phyloP scores from a whole-genome alignment of 2,888 invertebrate genomes.

The Patella caerulea region DNA sequence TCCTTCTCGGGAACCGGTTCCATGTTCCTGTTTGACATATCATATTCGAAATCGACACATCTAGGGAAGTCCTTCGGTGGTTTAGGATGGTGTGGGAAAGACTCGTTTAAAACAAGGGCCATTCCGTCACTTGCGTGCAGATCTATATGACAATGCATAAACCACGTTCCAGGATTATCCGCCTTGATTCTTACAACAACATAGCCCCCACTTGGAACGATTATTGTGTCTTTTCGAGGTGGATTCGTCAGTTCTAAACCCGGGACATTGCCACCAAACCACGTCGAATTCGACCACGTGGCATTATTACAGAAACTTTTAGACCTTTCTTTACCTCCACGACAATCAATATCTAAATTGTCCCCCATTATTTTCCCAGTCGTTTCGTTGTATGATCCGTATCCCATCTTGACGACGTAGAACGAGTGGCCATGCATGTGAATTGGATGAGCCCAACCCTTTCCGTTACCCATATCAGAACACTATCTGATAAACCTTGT shows the following conservation, averaged over 20 bases:
- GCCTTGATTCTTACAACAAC: conserved; percentile 63
- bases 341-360: conserved; percentile 22
- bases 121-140: conserved; percentile 62
- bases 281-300: conserved; percentile 52
- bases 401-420: conserved; percentile 59
- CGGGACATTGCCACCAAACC: conserved; percentile 54
- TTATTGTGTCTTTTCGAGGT: conserved; percentile 63
- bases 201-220: conserved; percentile 66
- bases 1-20: too few species aligned
- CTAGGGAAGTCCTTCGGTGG: conserved; percentile 53
- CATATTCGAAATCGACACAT: conserved; percentile 46
- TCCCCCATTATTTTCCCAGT: conserved; percentile 20
- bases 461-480: conserved; percentile 53
- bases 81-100: conserved; percentile 40
- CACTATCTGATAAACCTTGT: conserved; percentile 54
- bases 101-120: conserved; percentile 62
- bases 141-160: conserved; percentile 66
- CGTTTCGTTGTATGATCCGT: conserved; percentile 28
- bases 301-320: conserved; percentile 57
- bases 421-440: conserved; percentile 65
- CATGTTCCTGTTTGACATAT: too few species aligned
- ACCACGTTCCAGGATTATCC: conserved; percentile 66
- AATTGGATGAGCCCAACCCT: conserved; percentile 56
- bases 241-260: conserved; percentile 52
- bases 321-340: conserved; percentile 11